Evolutionary conservation across 2,888 invertebrate species (phyloP).

Genomic region (Cantharis lateralis): DNA sequence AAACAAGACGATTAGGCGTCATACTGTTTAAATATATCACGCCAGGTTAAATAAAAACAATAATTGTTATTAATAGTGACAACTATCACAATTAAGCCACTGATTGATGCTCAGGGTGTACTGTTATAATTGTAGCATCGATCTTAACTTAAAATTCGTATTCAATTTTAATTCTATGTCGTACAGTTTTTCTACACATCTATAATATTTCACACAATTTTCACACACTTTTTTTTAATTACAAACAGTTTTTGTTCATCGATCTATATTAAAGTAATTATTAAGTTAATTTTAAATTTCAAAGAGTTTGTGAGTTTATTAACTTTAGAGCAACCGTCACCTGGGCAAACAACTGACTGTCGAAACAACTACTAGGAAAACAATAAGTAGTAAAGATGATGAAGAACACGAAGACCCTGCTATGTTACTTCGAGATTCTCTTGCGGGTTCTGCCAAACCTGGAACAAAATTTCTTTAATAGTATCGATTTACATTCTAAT

Average conservation of each 20-base stretch:
- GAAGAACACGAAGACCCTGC: slow-evolving; percentile 40
- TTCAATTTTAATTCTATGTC: background rate
- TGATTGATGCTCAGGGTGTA: slow-evolving; percentile 12
- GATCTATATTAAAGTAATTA: background rate
- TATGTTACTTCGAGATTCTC: slow-evolving; percentile 49
- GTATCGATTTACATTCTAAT: background rate
- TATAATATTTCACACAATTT: slow-evolving; percentile 10
- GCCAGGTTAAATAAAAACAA: slow-evolving; percentile 24
- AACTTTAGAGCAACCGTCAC: slow-evolving; percentile 13
- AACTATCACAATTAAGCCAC: slow-evolving; percentile 23
- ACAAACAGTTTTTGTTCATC: background rate
- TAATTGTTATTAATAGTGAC: slow-evolving; percentile 35
- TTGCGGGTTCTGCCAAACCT: slow-evolving; percentile 55
- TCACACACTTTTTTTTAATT: slow-evolving; percentile 2
- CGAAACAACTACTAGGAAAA: slow-evolving; percentile 2
- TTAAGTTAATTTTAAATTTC: slow-evolving; percentile 1
- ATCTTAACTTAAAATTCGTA: slow-evolving; percentile 11
- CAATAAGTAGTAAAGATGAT: background rate
- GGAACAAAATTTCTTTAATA: slow-evolving; percentile 24
- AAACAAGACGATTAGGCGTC: slow-evolving; percentile 31
- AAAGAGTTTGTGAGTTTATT: slow-evolving; percentile 6
- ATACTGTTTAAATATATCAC: slow-evolving; percentile 34
- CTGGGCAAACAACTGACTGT: slow-evolving; percentile 13
- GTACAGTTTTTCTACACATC: background rate
- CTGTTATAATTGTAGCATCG: slow-evolving; percentile 15